Conservation (phyloP, 2,888 invertebrate genomes). For the Sminthurinus aureus region DNA sequence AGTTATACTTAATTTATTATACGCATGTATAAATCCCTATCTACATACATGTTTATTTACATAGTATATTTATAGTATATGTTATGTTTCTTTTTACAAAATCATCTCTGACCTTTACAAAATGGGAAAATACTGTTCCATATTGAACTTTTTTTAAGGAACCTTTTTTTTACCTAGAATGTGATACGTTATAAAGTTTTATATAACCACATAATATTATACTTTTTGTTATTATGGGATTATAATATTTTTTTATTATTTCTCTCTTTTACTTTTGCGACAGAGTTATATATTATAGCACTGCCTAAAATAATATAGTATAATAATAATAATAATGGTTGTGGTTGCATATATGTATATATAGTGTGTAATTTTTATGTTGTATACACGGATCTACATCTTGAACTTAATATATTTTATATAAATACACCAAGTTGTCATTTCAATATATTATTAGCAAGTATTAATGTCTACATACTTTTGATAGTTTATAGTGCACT, state of each 20-base stretch:
- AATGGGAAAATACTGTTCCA: conserved; percentile 40
- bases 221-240: neutral
- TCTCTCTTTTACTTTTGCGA: neutral
- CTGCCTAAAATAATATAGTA: too few relatives aligned
- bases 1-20: too few relatives aligned
- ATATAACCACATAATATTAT: neutral
- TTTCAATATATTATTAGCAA: neutral
- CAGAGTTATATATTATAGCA: neutral
- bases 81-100: neutral
- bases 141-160: conserved; percentile 15
- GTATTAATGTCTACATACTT: neutral
- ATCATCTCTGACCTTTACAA: conserved; percentile 7
- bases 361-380: neutral
- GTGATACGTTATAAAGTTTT: conserved; percentile 22
- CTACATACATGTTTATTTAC: neutral
- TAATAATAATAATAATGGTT: too few relatives aligned
- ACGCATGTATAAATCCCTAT: conserved; percentile 7
- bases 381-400: conserved; percentile 15
- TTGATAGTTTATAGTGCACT: neutral
- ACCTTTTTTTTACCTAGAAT: conserved; percentile 26
- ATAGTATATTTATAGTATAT: neutral
- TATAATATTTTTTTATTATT: neutral
- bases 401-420: neutral
- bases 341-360: neutral
- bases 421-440: neutral